A percentile compares a stretch with the other conserved stretches of the same genome.
These are phyloP conservation scores for Nesogale talazaci DNA, from an alignment of 2,113 vertebrate genomes.

Conservation along the genomic window DNA sequence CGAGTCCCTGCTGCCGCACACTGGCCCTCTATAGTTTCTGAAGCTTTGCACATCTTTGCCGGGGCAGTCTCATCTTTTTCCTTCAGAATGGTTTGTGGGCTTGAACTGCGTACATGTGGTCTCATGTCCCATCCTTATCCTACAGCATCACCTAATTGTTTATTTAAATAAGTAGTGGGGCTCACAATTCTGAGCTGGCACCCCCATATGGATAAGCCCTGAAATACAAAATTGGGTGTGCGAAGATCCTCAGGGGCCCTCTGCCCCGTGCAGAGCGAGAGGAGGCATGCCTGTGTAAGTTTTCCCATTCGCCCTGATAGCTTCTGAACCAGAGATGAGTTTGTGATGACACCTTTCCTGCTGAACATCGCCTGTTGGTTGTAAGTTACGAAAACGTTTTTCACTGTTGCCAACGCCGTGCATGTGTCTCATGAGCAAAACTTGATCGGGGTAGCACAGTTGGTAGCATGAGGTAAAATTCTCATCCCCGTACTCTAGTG, in stretches of 20 bases:
- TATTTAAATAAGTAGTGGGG: not conserved
- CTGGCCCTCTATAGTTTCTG: no score
- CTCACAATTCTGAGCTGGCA: not conserved
- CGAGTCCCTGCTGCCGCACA: not conserved
- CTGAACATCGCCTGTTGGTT: not conserved
- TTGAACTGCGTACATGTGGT: no score
- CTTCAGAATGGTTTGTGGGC: no score
- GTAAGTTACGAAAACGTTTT: not conserved
- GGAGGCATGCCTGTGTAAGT: no score
- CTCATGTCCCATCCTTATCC: no score
- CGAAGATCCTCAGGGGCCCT: not conserved
- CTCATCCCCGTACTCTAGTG: not conserved
- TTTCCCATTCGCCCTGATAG: not conserved
- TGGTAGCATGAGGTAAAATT: not conserved
- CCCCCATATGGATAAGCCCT: not conserved
- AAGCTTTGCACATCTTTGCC: no score
- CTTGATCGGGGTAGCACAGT: not conserved
- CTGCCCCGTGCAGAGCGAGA: not conserved
- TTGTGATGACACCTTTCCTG: not conserved
- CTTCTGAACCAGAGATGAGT: not conserved
- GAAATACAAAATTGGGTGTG: not conserved
- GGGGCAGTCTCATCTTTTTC: no score
- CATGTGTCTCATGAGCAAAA: not conserved
- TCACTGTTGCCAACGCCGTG: not conserved
- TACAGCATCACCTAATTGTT: not conserved